These are phyloP conservation scores for Prunella himalayana DNA, from an alignment of 2,113 vertebrate genomes.

Conservation along the genomic window DNA sequence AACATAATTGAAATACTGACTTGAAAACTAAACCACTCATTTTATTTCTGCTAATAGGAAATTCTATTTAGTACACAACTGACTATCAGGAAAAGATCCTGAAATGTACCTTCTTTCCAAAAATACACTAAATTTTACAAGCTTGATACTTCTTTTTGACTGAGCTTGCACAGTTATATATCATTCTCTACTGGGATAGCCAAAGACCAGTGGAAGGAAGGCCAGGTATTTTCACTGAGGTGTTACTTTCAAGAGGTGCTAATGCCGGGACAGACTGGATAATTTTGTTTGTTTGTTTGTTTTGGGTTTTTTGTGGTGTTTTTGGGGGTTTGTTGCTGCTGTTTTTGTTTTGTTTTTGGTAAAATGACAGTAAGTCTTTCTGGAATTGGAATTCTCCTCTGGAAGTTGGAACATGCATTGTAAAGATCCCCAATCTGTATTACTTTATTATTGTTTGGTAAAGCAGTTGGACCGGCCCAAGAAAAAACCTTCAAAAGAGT, in stretches of 20 bases:
- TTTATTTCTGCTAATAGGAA: background rate
- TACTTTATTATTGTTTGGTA: background rate
- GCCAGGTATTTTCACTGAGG: background rate
- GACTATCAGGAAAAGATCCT: background rate
- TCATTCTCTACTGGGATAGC: background rate
- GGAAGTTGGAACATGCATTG: background rate
- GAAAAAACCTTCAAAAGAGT: background rate
- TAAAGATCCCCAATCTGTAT: background rate
- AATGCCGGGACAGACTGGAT: background rate
- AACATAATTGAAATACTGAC: background rate
- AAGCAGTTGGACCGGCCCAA: background rate
- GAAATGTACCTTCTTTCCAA: background rate
- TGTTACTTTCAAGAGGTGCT: background rate
- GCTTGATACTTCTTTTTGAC: background rate
- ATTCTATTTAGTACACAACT: background rate
- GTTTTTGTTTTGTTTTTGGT: background rate
- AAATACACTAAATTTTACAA: background rate
- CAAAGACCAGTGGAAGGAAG: background rate
- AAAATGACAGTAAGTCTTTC: background rate
- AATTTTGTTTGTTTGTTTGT: background rate
- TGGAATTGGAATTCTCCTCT: background rate
- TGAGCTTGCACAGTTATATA: background rate
- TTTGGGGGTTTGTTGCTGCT: background rate
- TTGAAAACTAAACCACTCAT: background rate
- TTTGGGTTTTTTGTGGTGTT: background rate